phyloP scores from a whole-genome alignment of 1,140 invertebrate species.

The Ostrea denselamellosa region DNA sequence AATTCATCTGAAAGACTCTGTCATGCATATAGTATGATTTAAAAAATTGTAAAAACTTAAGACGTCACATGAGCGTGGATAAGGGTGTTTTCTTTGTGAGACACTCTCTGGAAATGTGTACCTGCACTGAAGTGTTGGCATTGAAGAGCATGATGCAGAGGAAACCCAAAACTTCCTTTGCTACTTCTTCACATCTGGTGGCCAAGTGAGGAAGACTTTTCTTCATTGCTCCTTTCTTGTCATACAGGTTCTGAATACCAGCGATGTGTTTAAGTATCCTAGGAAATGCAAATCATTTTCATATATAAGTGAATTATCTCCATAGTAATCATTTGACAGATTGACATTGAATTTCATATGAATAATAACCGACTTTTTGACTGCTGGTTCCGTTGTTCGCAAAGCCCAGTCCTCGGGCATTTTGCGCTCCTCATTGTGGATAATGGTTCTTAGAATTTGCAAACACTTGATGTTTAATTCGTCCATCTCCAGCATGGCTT shows the following conservation, averaged over 20 bases:
- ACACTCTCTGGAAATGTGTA: conserved; percentile 40
- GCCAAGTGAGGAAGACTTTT: conserved; percentile 77
- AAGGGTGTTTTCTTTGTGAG: background rate
- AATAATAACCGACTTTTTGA: conserved; percentile 63
- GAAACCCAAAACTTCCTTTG: conserved; percentile 77
- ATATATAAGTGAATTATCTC: background rate
- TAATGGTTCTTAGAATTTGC: conserved; percentile 75
- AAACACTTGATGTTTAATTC: conserved; percentile 78
- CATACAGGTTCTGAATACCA: conserved; percentile 74
- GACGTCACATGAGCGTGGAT: too few relatives aligned
- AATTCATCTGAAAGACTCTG: too few relatives aligned
- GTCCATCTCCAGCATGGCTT: conserved; percentile 73
- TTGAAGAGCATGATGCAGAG: conserved; percentile 78
- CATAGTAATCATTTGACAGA: background rate
- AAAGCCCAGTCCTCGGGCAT: conserved; percentile 76
- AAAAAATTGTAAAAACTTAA: too few relatives aligned
- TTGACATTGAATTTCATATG: background rate
- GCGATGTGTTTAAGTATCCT: conserved; percentile 72
- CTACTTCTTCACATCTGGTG: conserved; percentile 75
- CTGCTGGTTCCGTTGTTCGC: conserved; percentile 70
- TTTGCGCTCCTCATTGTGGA: conserved; percentile 78
- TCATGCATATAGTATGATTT: too few relatives aligned
- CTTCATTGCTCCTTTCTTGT: conserved; percentile 74
- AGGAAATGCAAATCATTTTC: background rate
- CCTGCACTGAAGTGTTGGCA: conserved; percentile 77